Base-by-base conservation (phyloP, 2,888 invertebrate genomes). In the Steinernema scapterisci region DNA sequence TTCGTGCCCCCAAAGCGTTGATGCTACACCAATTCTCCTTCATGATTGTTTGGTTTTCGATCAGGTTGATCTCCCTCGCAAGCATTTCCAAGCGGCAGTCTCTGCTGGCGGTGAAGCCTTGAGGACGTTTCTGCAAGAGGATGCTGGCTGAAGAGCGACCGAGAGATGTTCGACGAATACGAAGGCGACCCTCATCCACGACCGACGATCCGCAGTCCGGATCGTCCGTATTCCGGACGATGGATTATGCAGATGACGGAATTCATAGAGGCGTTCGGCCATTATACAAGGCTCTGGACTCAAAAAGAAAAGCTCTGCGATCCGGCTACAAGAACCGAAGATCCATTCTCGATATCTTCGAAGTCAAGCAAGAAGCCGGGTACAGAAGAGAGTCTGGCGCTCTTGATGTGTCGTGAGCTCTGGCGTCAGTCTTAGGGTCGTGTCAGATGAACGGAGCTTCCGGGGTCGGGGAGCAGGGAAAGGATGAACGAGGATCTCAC, bases 41-140 rank as follows among this genome's bases (percentile, higher is more conserved):
- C 11, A 63, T 1, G 6, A 63, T 31, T 1, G 31, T 31, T n/a
- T 31, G 27, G 38, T 63, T 63, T 13, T 16, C 31, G 25, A 63
- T 27, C 2, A 63, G 38, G 27, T 63, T 25, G 19, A 63, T 63
- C 16, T 63, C 63, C n/a, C 63, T 27, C 9, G 63, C 63, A 9
- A 63, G 63, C 9, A 31, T 11, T 25, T 71, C 23, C 11, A 71
- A 19, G 3, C 44, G 13, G 31, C 43, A 44, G 1, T 71, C n/a
- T 43, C 63, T 0, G 71, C 63, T 21, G 77, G 76, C 0, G 73
- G 51, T 6, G 72, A 46, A 6, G 74, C 78, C 16, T 46, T 63
- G 13, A 79, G 52, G 3, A 16, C 13, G 48, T 16, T 48, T 19
- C 48, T 19, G 48, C 3, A 7, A 48, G 16, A 5, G 48, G 19